Percentiles rank a stretch among this genome's conserved stretches.
Conservation (phyloP, 1,140 invertebrate genomes). For the Danaus plexippus region DNA sequence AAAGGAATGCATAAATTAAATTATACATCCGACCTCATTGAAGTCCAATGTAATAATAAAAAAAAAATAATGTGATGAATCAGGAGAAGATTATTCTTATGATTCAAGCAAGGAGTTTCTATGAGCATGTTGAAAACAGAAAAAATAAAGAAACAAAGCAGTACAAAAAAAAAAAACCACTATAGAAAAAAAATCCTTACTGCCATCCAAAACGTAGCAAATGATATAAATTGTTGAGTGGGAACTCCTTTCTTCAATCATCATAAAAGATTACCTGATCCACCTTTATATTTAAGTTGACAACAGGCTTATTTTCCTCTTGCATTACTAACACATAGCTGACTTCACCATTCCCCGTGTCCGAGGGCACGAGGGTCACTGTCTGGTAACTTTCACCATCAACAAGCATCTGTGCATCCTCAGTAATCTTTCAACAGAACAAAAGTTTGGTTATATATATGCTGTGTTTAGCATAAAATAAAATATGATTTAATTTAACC, state of each 20-base stretch:
- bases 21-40: too few species aligned
- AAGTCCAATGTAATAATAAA: too few species aligned
- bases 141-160: constrained; percentile 7
- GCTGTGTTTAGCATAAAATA: not conserved
- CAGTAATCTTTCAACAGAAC: constrained; percentile 25
- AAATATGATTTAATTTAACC: not conserved
- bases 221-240: not conserved
- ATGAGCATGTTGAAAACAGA: not conserved
- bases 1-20: too few species aligned
- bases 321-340: constrained; percentile 93
- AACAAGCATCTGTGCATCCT: constrained; percentile 36
- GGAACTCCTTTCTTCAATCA: constrained; percentile 1
- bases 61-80: too few species aligned
- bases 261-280: constrained; percentile 50
- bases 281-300: constrained; percentile 50
- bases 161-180: not conserved
- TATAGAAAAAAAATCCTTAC: constrained; percentile 2
- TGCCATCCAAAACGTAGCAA: not conserved
- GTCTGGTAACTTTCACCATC: constrained; percentile 82
- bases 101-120: too few species aligned
- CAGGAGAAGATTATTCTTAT: too few species aligned
- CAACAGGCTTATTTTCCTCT: constrained; percentile 69
- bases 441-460: not conserved
- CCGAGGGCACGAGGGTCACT: constrained; percentile 88
- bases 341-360: constrained; percentile 84